Evolutionary conservation across 1,140 invertebrate genomes (phyloP), one percentile per base, ranked within the genome.

Genomic region (Drosophila neocordata): DNA sequence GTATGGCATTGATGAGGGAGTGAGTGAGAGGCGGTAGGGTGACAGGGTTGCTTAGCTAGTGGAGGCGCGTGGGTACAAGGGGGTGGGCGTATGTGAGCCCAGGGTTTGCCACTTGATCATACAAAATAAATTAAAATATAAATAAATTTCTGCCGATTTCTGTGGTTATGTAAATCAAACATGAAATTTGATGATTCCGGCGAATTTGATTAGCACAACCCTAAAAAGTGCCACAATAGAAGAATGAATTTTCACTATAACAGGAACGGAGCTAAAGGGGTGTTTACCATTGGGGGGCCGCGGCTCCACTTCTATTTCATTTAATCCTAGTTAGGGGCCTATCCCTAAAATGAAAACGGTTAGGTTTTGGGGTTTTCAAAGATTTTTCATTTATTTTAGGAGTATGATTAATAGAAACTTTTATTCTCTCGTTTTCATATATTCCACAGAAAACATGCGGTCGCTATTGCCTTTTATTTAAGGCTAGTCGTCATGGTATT

Each of bases 401-500:
- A 24, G 24, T 24, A 2, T 24, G 24, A 24, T 24, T 24, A 24
- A 24, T 2, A 24, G 1, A 24, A 24, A 24, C 35, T n/a, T 24
- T 27, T 37, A 70, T 52, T 0, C 1, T 13, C 13, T 56, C 2
- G n/a, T 20, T 18, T 59, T 60, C 11, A 1, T 0, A 12, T 27
- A 7, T 15, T 35, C 73, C 76, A 12, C 66, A 91, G 90, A 91
- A 91, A 81, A 71, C 83, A 69, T 81, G 80, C 67, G 90, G 80
- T 53, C 90, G 88, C n/a, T 90, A 90, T 68, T 92, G 91, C 55
- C 66, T 96, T 73, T 91, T 97, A 4, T 97, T 95, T 75, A 95
- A 95, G 92, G 93, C 95, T 31, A 97, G 96, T 88, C 96, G 96
- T 85, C 95, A 95, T 92, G 96, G 96, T 11, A 95, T 97, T 73